Conservation (phyloP, 2,113 vertebrate genomes). For the Glaucidium brasilianum region DNA sequence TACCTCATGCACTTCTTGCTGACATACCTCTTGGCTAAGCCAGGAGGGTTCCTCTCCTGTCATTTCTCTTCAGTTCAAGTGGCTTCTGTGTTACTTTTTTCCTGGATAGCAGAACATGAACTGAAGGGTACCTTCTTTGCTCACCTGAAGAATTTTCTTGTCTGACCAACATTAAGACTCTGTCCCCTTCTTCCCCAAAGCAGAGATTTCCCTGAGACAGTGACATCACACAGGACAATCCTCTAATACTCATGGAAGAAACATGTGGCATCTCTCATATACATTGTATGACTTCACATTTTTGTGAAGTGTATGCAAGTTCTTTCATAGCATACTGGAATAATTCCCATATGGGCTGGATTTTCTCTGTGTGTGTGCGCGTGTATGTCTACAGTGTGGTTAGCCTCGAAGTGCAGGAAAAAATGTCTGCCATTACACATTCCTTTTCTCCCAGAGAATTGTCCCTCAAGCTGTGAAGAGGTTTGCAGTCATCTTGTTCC, state of each 20-base stretch:
- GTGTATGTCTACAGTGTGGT: not conserved
- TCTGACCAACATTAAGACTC: not conserved
- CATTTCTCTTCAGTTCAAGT: not conserved
- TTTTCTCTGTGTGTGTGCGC: not conserved
- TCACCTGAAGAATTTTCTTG: not conserved
- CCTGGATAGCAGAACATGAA: not conserved
- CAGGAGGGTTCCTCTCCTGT: not conserved
- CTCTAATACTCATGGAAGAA: not conserved
- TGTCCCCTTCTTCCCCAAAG: not conserved
- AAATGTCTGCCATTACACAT: constrained; percentile 15
- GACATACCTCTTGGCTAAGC: not conserved
- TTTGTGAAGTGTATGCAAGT: not conserved
- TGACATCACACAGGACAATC: not conserved
- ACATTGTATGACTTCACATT: not conserved
- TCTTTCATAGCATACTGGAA: not conserved
- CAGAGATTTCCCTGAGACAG: not conserved
- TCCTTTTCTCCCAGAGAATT: constrained; percentile 27
- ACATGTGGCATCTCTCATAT: not conserved
- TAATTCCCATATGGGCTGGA: not conserved
- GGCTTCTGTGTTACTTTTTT: not conserved
- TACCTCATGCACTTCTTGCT: not conserved
- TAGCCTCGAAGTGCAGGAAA: constrained; percentile 10
- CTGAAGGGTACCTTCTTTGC: not conserved
- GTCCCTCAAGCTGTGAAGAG: constrained; percentile 14
- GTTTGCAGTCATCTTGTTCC: constrained; percentile 15